Base-by-base conservation (phyloP, 2,797 vertebrate species). In the Apogon hyalosoma region DNA sequence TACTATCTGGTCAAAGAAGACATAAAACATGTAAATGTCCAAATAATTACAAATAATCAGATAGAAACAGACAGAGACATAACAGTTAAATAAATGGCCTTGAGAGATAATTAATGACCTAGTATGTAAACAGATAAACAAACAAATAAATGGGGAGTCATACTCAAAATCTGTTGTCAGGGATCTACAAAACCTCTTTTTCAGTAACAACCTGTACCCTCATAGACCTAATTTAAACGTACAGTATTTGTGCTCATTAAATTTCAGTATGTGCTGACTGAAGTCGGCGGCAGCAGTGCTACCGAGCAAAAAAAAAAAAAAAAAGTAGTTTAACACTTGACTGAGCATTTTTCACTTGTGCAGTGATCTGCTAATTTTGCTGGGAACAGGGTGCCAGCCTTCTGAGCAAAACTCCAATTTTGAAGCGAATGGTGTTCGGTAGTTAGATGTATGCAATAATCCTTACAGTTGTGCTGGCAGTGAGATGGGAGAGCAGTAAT, bases 401-500 rank as follows among this genome's bases (percentile, higher is more conserved):
- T 67, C 9, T 21, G 24, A 65, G 33, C 62, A 33, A 77, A 68
- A 62, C 6, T 48, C 18, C 2, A 38, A 28, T 51, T 79, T 58
- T 7, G 0, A 66, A 47, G 48, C 9, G 16, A 63, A 46, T 16
- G 9, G n/a, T 2, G 46, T 53, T 46, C 21, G 19, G n/a, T 28
- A 47, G 36, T 73, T 36, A 21, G 2, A 71, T 48, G 13, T 39
- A 38, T 18, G 50, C 52, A 70, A 63, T 67, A 40, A 52, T 79
- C 16, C 53, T 56, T 49, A 70, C 31, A 51, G 43, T 61, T 77
- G 36, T 54, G 67, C 75, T 43, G 57, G 38, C 50, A n/a, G 53
- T n/a, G 58, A 63, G 56, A 59, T 6, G 56, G 40, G 43, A 55
- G 65, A 19, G 56, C 54, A 48, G 38, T 63, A 83, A 85, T 68